Conservation (phyloP, 2,888 invertebrate species). For the Leucoptera coffeella region DNA sequence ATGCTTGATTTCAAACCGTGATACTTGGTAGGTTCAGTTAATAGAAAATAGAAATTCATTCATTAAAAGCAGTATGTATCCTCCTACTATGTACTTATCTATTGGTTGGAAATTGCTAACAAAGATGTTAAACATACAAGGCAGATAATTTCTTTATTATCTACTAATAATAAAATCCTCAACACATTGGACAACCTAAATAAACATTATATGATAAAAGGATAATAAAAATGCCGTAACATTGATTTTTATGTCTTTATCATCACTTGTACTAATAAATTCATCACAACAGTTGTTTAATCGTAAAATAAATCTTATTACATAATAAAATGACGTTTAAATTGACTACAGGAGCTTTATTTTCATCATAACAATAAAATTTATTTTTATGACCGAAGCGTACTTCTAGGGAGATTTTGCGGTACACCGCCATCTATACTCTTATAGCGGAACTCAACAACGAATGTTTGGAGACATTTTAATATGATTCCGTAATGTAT, state of each 20-base stretch:
- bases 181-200: too few species aligned
- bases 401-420: slow-evolving; percentile 10
- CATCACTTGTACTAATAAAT: slow-evolving; percentile 47
- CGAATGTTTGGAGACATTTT: too few species aligned
- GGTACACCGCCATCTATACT: slow-evolving; percentile 35
- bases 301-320: slow-evolving; percentile 54
- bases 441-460: slow-evolving; percentile 12
- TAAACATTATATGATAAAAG: slow-evolving; percentile 45
- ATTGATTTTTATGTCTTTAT: slow-evolving; percentile 43
- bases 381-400: slow-evolving; percentile 51
- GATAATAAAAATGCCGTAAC: slow-evolving; percentile 39
- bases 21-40: too few species aligned
- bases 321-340: slow-evolving; percentile 50
- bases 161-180: too few species aligned
- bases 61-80: too few species aligned
- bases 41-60: too few species aligned
- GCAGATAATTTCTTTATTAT: too few species aligned
- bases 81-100: too few species aligned
- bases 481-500: too few species aligned
- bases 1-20: too few species aligned
- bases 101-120: too few species aligned
- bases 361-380: slow-evolving; percentile 54
- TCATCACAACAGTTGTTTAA: slow-evolving; percentile 53
- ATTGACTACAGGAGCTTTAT: slow-evolving; percentile 55
- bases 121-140: too few species aligned